Conservation (phyloP, 2,113 vertebrate species). For the Beaufortia kweichowensis region DNA sequence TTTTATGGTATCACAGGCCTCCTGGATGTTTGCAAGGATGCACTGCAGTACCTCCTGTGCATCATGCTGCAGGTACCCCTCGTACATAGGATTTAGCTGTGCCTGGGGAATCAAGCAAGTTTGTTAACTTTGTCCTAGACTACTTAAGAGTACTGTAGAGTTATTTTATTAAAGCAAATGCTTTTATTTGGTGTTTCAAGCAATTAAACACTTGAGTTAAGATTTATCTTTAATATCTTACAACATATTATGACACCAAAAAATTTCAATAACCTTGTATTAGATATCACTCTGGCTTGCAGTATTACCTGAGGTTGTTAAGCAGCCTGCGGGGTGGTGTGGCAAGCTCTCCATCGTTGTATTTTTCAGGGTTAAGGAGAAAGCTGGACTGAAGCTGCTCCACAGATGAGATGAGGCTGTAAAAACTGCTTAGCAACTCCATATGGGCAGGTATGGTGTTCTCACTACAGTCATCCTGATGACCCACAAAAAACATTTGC, state of each 20-base stretch:
- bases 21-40: constrained; percentile 93
- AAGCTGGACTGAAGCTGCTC: constrained; percentile 94
- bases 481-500: not conserved
- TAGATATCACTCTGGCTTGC: not conserved
- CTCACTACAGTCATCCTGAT: constrained; percentile 68
- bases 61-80: constrained; percentile 95
- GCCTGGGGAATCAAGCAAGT: constrained; percentile 69
- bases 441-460: constrained; percentile 80
- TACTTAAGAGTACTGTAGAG: too few relatives aligned
- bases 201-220: too few relatives aligned
- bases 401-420: constrained; percentile 86
- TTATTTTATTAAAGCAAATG: too few relatives aligned
- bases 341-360: constrained; percentile 85
- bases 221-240: too few relatives aligned
- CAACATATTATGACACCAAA: not conserved
- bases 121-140: not conserved
- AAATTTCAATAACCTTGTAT: not conserved
- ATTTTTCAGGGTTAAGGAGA: constrained; percentile 87
- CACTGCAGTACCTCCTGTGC: constrained; percentile 97
- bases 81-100: constrained; percentile 98
- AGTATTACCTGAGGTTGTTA: constrained; percentile 85
- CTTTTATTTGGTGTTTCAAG: too few relatives aligned
- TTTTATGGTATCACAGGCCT: constrained; percentile 88
- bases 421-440: constrained; percentile 88
- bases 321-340: constrained; percentile 89